Conservation (phyloP, 2,113 vertebrate genomes). For the Cryptotis parvus region DNA sequence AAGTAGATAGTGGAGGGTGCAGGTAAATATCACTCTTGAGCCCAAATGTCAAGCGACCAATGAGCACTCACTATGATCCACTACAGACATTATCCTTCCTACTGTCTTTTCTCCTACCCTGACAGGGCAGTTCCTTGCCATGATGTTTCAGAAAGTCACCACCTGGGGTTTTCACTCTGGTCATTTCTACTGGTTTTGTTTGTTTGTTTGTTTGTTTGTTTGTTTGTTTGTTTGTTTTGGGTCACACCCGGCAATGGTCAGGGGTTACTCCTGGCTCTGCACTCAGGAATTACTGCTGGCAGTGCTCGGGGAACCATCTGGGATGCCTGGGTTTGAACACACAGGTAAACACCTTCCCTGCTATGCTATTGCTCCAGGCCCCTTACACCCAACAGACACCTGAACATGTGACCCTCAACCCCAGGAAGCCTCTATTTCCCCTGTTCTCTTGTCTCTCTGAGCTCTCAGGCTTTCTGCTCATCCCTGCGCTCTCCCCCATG, state of each 20-base stretch:
- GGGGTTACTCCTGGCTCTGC: no score
- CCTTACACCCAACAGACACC: neutral
- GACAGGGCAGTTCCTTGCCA: neutral
- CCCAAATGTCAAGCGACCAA: no score
- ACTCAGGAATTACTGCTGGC: no score
- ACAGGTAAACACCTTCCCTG: no score
- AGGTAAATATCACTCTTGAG: neutral
- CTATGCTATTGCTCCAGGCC: no score
- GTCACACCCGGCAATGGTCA: no score
- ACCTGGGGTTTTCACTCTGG: neutral
- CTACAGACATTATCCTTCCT: no score
- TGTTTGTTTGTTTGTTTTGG: no score
- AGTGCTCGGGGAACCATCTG: no score
- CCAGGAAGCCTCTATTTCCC: neutral
- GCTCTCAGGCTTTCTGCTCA: neutral
- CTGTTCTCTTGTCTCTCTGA: no score
- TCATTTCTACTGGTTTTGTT: neutral
- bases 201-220: no score
- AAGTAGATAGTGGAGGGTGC: fast-evolving
- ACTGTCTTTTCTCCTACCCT: neutral
- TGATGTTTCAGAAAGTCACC: neutral
- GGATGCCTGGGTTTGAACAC: no score
- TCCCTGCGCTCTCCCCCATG: fast-evolving
- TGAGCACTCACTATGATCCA: neutral
- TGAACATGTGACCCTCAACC: neutral